These are phyloP conservation scores for Tetranychus truncatus DNA, from an alignment of 2,888 invertebrate genomes.

Conservation along the genomic window DNA sequence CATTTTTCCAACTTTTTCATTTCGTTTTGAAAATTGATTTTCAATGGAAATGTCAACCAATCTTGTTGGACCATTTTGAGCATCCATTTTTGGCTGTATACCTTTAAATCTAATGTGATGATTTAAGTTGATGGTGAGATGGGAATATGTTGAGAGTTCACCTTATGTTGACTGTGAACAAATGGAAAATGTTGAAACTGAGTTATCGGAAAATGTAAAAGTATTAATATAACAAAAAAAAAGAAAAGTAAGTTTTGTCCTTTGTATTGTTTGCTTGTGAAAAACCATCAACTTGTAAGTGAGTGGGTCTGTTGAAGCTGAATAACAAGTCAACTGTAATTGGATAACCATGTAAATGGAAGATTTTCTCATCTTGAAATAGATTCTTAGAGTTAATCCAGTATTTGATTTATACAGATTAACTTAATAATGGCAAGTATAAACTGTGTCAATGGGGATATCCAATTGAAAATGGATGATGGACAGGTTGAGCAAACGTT, in stretches of 20 bases:
- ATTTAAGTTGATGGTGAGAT: neutral
- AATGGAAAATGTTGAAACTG: no score
- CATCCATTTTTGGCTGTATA: no score
- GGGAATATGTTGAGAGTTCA: neutral
- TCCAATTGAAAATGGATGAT: no score
- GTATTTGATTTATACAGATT: neutral
- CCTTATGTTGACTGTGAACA: neutral
- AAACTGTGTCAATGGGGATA: no score
- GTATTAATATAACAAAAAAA: neutral
- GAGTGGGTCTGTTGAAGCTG: neutral
- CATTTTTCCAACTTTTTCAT: neutral
- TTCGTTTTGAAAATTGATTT: neutral
- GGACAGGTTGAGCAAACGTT: no score
- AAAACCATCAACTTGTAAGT: neutral
- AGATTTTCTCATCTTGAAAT: neutral
- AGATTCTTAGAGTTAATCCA: neutral
- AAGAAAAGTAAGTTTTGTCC: neutral
- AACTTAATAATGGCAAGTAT: neutral
- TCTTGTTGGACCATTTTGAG: neutral
- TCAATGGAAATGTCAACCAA: neutral
- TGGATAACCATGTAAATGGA: neutral
- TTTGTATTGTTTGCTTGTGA: neutral
- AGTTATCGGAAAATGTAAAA: no score
- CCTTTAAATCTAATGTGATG: no score
- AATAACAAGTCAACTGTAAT: constrained; percentile 1